Conservation (phyloP, 2,797 vertebrate genomes). For the Esox masquinongy region DNA sequence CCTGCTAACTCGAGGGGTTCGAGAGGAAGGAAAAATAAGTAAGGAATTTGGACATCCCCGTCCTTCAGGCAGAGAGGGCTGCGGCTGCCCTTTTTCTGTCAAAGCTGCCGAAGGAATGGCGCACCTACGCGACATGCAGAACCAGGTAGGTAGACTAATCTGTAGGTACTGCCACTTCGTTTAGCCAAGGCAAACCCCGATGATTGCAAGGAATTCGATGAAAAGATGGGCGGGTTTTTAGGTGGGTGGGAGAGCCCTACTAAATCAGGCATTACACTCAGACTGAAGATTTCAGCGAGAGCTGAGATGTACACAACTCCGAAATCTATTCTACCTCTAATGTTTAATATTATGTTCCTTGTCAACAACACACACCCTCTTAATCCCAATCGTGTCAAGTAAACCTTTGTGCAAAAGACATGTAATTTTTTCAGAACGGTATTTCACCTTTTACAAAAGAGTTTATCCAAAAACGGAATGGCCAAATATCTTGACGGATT, state of each 20-base stretch:
- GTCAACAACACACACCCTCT: constrained; percentile 8
- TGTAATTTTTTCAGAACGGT: not conserved
- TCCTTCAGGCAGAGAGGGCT: constrained; percentile 38
- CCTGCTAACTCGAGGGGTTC: constrained; percentile 56
- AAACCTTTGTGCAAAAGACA: not conserved
- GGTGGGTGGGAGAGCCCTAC: constrained; percentile 21
- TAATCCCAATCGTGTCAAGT: not conserved
- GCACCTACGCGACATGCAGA: constrained; percentile 79
- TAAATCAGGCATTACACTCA: not conserved
- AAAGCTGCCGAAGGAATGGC: constrained; percentile 69
- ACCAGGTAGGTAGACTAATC: constrained; percentile 69
- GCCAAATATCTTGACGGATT: not conserved
- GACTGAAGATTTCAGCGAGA: not conserved
- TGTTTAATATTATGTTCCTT: constrained; percentile 8
- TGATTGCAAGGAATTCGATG: constrained; percentile 37
- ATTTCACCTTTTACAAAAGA: not conserved
- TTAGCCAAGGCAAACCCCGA: constrained; percentile 41
- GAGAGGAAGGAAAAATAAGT: constrained; percentile 35
- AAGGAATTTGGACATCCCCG: constrained; percentile 42
- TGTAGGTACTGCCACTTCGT: constrained; percentile 53
- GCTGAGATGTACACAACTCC: not conserved
- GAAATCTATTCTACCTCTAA: not conserved
- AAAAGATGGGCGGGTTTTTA: constrained; percentile 33
- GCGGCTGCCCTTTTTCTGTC: constrained; percentile 53
- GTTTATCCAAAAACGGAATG: not conserved